Evolutionary conservation across 2,888 invertebrate species (phyloP).

Genomic region (Stegana nigrithorax): DNA sequence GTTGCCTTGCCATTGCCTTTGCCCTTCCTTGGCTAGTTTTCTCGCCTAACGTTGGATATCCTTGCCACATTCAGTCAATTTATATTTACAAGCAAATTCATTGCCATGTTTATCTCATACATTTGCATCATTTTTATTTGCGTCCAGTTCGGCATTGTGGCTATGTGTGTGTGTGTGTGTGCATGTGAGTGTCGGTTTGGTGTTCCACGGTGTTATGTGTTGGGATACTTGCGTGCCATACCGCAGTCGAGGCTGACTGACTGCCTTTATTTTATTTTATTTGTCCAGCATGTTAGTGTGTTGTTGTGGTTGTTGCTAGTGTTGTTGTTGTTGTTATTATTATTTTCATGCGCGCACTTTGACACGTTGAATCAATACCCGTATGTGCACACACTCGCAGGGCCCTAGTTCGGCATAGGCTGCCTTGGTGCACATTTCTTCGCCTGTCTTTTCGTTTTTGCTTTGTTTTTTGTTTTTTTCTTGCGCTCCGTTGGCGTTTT

Average conservation of each 20-base stretch:
- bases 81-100: conserved; percentile 1
- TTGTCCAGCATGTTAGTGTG: neutral
- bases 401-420: too few relatives aligned
- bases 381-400: too few relatives aligned
- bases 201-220: neutral
- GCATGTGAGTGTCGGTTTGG: neutral
- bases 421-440: too few relatives aligned
- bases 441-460: too few relatives aligned
- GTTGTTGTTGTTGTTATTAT: neutral
- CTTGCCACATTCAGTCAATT: neutral
- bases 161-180: neutral
- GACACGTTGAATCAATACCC: neutral
- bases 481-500: neutral
- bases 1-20: neutral
- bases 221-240: too few relatives aligned
- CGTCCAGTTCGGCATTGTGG: neutral
- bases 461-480: too few relatives aligned
- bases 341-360: conserved; percentile 2
- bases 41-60: too few relatives aligned
- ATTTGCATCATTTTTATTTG: conserved; percentile 3
- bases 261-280: neutral
- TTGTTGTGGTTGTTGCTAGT: too few relatives aligned
- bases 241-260: too few relatives aligned
- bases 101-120: conserved; percentile 7
- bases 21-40: neutral